Evolutionary conservation across 2,797 vertebrate genomes (phyloP).

Genomic region (Enteromius paludinosus): DNA sequence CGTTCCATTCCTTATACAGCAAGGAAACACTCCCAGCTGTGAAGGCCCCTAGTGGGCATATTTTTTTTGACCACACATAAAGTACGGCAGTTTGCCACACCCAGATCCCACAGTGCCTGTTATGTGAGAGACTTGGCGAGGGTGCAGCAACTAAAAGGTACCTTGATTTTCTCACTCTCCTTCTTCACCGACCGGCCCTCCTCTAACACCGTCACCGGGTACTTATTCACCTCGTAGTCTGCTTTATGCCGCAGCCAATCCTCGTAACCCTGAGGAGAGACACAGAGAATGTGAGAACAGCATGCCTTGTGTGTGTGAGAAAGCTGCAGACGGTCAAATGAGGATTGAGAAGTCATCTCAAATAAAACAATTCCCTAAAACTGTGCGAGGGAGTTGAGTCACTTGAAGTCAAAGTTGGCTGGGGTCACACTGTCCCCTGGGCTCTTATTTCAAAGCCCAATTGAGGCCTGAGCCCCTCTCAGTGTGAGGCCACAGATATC

Average conservation of each 20-base stretch:
- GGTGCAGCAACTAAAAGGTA: conserved; percentile 67
- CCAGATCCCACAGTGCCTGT: conserved; percentile 35
- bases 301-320: too few relatives aligned
- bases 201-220: conserved; percentile 88
- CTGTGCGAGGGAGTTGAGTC: background rate
- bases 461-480: conserved; percentile 52
- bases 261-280: conserved; percentile 88
- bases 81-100: conserved; percentile 23
- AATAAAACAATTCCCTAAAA: conserved; percentile 7
- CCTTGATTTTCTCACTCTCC: conserved; percentile 96
- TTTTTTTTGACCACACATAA: background rate
- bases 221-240: conserved; percentile 97
- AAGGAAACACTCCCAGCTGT: conserved; percentile 3
- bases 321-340: background rate
- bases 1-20: conserved; percentile 30
- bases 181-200: conserved; percentile 82
- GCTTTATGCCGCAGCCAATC: conserved; percentile 98
- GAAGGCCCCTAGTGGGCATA: conserved; percentile 6
- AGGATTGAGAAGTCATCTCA: background rate
- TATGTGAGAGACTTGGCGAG: conserved; percentile 36
- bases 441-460: conserved; percentile 70
- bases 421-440: conserved; percentile 41
- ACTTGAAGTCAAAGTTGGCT: conserved; percentile 30
- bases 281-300: conserved; percentile 44
- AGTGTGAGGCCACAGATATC: conserved; percentile 63